Evolutionary conservation across 2,888 invertebrate genomes (phyloP), one percentile per base, ranked within the genome.

Genomic region (Epirrita christyi): DNA sequence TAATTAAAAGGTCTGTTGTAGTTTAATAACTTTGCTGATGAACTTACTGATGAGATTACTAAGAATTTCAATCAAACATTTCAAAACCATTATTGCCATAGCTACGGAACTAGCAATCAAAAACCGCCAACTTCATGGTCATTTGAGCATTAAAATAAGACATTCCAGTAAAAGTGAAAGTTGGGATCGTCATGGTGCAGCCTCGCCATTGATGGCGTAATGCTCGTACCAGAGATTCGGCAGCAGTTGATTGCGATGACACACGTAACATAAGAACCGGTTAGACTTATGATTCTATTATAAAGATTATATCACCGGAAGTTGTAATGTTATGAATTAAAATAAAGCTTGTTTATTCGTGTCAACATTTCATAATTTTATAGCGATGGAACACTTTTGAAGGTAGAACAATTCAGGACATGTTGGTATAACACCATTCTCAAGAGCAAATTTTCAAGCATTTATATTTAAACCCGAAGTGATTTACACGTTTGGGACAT

Each of bases 261-360:
- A 82, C 81, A 81, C 86, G 84, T 82, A 75, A 61, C 56, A n/a
- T n/a, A n/a, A 67, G 64, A 63, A 66, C 66, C 63, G 64, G 66
- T 60, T 44, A 34, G 52, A 55, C 53, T 57, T 59, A 55, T 50
- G 40, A 55, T 58, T 56, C n/a, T 48, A 14, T 29, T 40, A 21
- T 4, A 40, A 32, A 37, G 29, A 57, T 67, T 64, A 67, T 65
- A 54, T 60, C 63, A 63, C 53, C 61, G 61, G 60, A 59, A 54
- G 59, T 62, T 50, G 47, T 53, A 55, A 48, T 46, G 40, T 48
- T 57, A 13, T 4, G 41, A 45, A 68, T 52, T 44, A 55, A 54
- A 55, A 60, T 52, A 52, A 40, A 68, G 70, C 58, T 63, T 56
- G 64, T 61, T 59, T 53, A 54, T 21, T 54, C 61, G 67, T 72